Evolutionary conservation across 1,140 invertebrate species (phyloP), one percentile per base, ranked within the genome.

Genomic region (Oppia nitens): DNA sequence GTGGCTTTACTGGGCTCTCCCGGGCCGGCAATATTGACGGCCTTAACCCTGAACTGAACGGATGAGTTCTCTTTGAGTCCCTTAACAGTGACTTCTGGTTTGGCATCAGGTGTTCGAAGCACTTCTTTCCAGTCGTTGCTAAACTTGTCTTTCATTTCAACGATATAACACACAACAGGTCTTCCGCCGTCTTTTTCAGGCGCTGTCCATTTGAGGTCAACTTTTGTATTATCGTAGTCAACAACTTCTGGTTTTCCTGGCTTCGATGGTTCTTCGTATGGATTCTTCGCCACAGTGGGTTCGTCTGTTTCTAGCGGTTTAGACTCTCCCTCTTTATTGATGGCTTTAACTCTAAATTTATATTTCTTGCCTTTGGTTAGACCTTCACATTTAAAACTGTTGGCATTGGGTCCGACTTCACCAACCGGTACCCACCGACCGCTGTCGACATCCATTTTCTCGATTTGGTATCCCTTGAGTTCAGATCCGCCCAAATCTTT

Each of bases 241-340:
- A 75, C 69, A 49, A 92, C 81, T 53, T 85, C 80, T 0, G 92
- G 93, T 49, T 83, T 78, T 45, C 92, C 90, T 59, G 92, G 92
- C 11, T 88, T 79, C 49, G 83, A 85, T 2, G 94, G 93, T 53
- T 83, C 80, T 77, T 95, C 89, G 73, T 94, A 98, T 66, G 93
- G 91, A 85, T 94, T 86, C 75, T 90, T 87, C 0, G 93, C 92
- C 63, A 80, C 81, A 63, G 97, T 87, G 12, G 91, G 83, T 69
- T 92, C 85, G 20, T 78, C 79, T 14, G 92, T 90, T 66, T 87
- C 84, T 51, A 98, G 69, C 21, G 92, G 90, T 66, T 98, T 93
- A 25, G 91, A 94, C 74, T 93, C 88, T 94, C 90, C 96, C 75
- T 98, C 91, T 53, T 92, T 87, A 68, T 98, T 99, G 50, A 97